phyloP scores from a whole-genome alignment of 2,113 vertebrate genomes.

The Pitta sordida region DNA sequence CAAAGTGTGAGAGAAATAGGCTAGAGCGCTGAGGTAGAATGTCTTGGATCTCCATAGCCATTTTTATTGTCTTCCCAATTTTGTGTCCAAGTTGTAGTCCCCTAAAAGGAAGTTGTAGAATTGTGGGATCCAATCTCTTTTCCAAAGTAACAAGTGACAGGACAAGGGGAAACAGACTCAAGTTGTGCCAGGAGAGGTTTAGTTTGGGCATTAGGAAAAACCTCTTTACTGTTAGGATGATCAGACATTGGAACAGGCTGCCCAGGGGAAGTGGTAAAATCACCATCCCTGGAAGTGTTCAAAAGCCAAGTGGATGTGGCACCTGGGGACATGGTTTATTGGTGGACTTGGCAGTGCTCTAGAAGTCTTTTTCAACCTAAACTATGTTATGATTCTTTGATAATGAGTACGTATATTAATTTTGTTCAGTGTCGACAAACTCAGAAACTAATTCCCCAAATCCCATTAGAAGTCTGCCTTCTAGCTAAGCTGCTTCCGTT shows the following conservation, averaged over 20 bases:
- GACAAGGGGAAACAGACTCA: background rate
- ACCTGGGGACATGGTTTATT: background rate
- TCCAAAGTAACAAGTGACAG: background rate
- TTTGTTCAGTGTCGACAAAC: background rate
- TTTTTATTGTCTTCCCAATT: background rate
- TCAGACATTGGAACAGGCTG: background rate
- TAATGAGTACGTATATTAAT: background rate
- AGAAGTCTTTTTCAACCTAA: background rate
- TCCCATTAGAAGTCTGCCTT: background rate
- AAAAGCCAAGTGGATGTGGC: background rate
- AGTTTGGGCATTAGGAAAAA: background rate
- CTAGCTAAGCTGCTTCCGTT: background rate
- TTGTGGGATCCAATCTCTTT: rapidly evolving
- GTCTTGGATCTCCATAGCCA: background rate
- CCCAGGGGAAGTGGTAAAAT: background rate
- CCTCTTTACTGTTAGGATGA: background rate
- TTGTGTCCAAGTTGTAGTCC: background rate
- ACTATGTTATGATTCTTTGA: background rate
- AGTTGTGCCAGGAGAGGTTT: background rate
- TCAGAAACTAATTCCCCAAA: background rate
- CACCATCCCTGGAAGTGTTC: background rate
- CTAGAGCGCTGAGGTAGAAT: background rate
- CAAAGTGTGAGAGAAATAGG: background rate
- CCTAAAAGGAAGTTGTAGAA: rapidly evolving
- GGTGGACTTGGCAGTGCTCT: background rate